These are phyloP conservation scores for Habropoda laboriosa DNA, from an alignment of 1,140 invertebrate genomes.

Conservation along the genomic window DNA sequence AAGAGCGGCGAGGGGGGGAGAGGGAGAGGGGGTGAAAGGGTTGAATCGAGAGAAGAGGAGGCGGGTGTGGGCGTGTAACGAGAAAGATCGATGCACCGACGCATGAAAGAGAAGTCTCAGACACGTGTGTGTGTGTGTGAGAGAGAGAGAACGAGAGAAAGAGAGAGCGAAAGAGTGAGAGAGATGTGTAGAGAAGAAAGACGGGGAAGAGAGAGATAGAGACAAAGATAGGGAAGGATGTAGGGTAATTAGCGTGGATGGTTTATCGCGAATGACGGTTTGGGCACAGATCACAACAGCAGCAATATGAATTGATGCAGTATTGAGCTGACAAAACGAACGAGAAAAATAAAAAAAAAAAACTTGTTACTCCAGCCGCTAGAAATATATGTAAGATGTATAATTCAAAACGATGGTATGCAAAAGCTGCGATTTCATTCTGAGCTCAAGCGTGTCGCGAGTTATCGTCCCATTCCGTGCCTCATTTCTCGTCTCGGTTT, in stretches of 20 bases:
- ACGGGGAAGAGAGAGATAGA: background rate
- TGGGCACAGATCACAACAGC: slow-evolving; percentile 58
- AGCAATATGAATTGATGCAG: slow-evolving; percentile 70
- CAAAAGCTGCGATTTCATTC: slow-evolving; percentile 33
- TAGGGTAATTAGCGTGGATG: slow-evolving; percentile 10
- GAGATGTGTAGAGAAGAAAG: background rate
- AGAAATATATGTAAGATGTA: slow-evolving; percentile 64
- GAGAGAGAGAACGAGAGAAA: background rate
- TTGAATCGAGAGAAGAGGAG: background rate
- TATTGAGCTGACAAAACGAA: slow-evolving; percentile 68
- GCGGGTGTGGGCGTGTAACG: no score
- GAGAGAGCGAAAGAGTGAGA: background rate
- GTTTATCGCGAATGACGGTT: slow-evolving; percentile 38
- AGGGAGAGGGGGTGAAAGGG: no score
- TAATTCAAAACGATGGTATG: slow-evolving; percentile 41
- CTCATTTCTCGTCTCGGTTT: no score
- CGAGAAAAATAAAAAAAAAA: slow-evolving; percentile 55
- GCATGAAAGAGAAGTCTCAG: background rate
- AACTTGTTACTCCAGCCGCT: slow-evolving; percentile 70
- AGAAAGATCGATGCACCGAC: slow-evolving; percentile 31
- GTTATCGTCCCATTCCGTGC: background rate
- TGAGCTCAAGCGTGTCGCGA: slow-evolving; percentile 32
- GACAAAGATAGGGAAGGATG: background rate
- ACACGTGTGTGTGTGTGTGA: background rate
- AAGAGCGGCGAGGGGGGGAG: no score